Base-by-base conservation (phyloP, 2,888 invertebrate genomes). In the Dasysyrphus albostriatus region DNA sequence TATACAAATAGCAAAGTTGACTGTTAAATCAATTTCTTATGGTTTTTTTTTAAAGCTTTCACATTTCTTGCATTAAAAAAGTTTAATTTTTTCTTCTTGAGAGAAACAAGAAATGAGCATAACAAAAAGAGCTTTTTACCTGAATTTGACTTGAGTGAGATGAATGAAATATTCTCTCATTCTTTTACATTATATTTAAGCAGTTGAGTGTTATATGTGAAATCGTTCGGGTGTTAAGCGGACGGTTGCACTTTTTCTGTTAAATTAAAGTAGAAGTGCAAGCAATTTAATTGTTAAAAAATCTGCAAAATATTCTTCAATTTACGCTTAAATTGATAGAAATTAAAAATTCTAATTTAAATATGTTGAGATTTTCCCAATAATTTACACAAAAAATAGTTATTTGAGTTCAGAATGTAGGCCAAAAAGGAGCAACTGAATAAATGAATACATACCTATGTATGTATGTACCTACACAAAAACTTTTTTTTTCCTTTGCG, bases 201-300 rank as follows among this genome's bases (percentile, higher is more conserved):
- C 65, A 67, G 85, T 85, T 82, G 85, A 85, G 85, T 85, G 63
- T 81, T 32, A 81, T 51, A 58, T 67, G 74, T 78, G 47, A 49
- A 9, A 34, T 51, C 69, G 81, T 58, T 51, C 34, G 67, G 81
- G 74, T 8, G 47, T 54, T 34, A 7, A 9, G 51, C 81, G 77
- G 77, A 63, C 77, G 74, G 67, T 74, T 83, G 51, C 61, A 56
- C 44, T 59, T 37, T 37, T 67, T 24, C 39, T 34, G 16, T 72
- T 75, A 32, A 54, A 74, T 12, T 5, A 67, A 42, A 56, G 12
- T 10, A 54, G n/a, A 61, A 72, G 37, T 49, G 61, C 19, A 16
- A 54, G n/a, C 24, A 29, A n/a, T 2, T 24, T n/a, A 37, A 59
- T 16, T 6, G 7, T n/a, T n/a, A 12, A 56, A 6, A 42, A 63